A percentile compares a stretch with the other conserved stretches of the same genome.
Conservation (phyloP, 2,797 vertebrate genomes). For the Lepus townsendii region DNA sequence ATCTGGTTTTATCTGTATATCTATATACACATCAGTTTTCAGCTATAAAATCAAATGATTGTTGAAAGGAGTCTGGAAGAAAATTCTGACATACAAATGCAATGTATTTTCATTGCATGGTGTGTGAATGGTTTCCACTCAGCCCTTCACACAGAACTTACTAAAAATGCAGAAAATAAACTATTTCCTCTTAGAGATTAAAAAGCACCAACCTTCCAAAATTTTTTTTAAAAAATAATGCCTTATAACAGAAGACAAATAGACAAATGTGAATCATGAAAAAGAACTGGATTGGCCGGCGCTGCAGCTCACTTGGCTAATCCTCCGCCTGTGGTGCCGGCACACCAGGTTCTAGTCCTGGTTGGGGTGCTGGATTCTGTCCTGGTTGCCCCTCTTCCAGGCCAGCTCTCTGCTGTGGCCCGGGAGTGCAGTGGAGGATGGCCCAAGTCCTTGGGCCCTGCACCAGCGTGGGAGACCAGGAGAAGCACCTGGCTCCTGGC, state of each 20-base stretch:
- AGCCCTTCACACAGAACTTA: neutral
- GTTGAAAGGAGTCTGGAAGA: neutral
- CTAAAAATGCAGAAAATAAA: neutral
- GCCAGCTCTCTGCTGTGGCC: no score
- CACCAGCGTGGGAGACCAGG: no score
- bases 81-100: neutral
- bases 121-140: no score
- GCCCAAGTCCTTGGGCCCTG: no score
- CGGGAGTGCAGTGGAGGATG: no score
- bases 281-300: neutral
- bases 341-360: no score
- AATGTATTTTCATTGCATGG: neutral
- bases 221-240: neutral
- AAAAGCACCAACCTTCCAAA: neutral
- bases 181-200: neutral
- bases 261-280: neutral
- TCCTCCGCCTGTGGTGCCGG: no score
- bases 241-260: neutral
- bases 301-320: no score
- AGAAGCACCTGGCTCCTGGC: no score
- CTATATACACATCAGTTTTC: neutral
- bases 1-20: neutral
- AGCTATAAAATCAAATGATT: conserved; percentile 9
- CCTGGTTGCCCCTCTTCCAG: no score
- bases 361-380: no score